phyloP scores from a whole-genome alignment of 2,113 vertebrate genomes.

The Himantopus leucocephalus region DNA sequence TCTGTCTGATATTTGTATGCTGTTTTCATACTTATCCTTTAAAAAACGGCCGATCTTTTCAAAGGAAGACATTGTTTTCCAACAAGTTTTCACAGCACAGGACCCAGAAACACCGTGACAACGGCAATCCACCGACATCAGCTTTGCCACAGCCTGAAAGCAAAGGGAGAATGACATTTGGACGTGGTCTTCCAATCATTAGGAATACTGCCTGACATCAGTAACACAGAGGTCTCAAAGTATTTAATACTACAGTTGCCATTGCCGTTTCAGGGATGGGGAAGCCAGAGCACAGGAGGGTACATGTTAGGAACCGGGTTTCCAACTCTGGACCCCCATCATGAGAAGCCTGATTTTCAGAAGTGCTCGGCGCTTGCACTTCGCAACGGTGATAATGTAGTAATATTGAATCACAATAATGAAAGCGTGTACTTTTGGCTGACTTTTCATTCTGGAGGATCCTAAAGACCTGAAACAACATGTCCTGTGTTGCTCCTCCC shows the following conservation, averaged over 20 bases:
- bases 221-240: background rate
- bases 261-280: background rate
- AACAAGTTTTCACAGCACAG: slow-evolving; percentile 97
- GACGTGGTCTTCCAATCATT: background rate
- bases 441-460: background rate
- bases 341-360: background rate
- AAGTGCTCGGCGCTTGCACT: background rate
- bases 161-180: slow-evolving; percentile 28
- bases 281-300: background rate
- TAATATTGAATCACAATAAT: background rate
- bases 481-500: accelerated
- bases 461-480: background rate
- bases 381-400: background rate
- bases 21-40: slow-evolving; percentile 92
- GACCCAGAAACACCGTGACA: slow-evolving; percentile 97
- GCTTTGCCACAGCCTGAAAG: slow-evolving; percentile 85
- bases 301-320: background rate
- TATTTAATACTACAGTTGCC: background rate
- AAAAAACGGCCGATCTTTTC: slow-evolving; percentile 86
- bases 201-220: background rate
- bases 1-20: slow-evolving; percentile 86
- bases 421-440: background rate
- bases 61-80: slow-evolving; percentile 92
- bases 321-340: background rate
- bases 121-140: slow-evolving; percentile 93